Evolutionary conservation across 1,140 invertebrate genomes (phyloP).

Genomic region (Sycophila sp.): DNA sequence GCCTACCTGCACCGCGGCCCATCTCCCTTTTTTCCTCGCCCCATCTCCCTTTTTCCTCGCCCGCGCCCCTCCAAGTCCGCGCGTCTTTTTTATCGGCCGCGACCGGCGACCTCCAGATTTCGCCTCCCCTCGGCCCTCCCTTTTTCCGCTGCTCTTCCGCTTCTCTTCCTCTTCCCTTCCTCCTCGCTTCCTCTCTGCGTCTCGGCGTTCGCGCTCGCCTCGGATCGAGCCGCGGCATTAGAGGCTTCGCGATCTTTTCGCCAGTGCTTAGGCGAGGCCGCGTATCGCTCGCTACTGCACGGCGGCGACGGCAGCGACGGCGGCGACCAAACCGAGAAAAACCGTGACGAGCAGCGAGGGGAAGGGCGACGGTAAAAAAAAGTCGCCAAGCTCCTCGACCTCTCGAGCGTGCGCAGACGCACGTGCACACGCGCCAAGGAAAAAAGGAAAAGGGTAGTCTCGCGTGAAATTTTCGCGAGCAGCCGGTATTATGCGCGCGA

Average conservation of each 20-base stretch:
- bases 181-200: background rate
- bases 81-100: background rate
- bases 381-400: too few relatives aligned
- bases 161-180: background rate
- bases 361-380: too few relatives aligned
- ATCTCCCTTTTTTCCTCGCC: constrained; percentile 21
- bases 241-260: constrained; percentile 8
- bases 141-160: background rate
- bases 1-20: background rate
- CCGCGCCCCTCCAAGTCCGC: background rate
- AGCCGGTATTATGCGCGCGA: constrained; percentile 13
- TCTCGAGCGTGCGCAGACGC: too few relatives aligned
- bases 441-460: background rate
- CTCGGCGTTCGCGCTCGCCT: background rate
- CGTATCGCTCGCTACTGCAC: too few relatives aligned
- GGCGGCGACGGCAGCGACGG: constrained; percentile 7
- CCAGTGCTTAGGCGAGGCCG: constrained; percentile 59
- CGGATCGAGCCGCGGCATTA: background rate
- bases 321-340: too few relatives aligned
- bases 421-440: background rate
- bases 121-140: too few relatives aligned
- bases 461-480: constrained; percentile 24
- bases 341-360: too few relatives aligned
- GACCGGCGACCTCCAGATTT: too few relatives aligned
- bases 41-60: background rate